These are phyloP conservation scores for Drosophila meridionalis DNA, from an alignment of 2,888 invertebrate genomes.

Conservation along the genomic window DNA sequence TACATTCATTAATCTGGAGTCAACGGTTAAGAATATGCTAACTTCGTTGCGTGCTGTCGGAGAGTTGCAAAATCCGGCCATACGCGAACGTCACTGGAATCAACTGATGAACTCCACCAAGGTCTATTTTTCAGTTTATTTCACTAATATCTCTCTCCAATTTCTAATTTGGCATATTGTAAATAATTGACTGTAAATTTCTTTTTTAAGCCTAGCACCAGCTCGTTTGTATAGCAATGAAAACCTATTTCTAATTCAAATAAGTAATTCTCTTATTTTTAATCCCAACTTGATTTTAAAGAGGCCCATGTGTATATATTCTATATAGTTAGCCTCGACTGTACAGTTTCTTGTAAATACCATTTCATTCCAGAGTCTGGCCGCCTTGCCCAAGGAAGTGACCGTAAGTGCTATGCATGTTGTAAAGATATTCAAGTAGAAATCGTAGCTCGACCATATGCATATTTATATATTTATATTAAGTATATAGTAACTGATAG, in stretches of 20 bases:
- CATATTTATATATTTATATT: too few species aligned
- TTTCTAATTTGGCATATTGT: slow-evolving; percentile 60
- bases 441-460: slow-evolving; percentile 18
- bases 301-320: slow-evolving; percentile 41
- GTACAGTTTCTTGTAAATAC: slow-evolving; percentile 84
- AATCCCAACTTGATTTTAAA: slow-evolving; percentile 42
- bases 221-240: slow-evolving; percentile 76
- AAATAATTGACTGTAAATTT: slow-evolving; percentile 63
- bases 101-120: slow-evolving; percentile 98
- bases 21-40: slow-evolving; percentile 97
- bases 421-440: slow-evolving; percentile 34
- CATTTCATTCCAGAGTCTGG: slow-evolving; percentile 90
- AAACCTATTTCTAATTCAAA: slow-evolving; percentile 25
- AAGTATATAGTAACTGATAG: neutral
- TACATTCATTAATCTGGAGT: slow-evolving; percentile 94
- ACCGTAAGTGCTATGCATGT: slow-evolving; percentile 88
- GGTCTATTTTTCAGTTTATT: slow-evolving; percentile 86
- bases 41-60: slow-evolving; percentile 97
- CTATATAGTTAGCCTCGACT: slow-evolving; percentile 60
- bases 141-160: slow-evolving; percentile 6
- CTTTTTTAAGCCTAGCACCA: slow-evolving; percentile 56
- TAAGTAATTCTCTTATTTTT: slow-evolving; percentile 36
- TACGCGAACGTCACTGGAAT: slow-evolving; percentile 98
- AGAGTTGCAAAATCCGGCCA: slow-evolving; percentile 97
- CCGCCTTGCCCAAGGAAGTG: slow-evolving; percentile 91